phyloP scores from a whole-genome alignment of 1,140 invertebrate species.

The Bombus confusus region DNA sequence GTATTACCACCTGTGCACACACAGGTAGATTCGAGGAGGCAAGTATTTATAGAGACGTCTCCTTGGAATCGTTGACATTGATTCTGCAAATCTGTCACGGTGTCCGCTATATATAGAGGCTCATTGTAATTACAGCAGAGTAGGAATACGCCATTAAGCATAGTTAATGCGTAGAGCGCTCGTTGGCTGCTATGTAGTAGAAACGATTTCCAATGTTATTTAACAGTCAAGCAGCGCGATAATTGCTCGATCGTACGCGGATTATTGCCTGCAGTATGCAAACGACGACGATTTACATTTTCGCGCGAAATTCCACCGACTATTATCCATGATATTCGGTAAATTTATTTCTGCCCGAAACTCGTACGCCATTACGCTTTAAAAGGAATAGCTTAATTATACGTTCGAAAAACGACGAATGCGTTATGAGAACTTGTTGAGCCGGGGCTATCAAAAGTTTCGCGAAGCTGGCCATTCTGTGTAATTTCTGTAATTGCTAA shows the following conservation, averaged over 20 bases:
- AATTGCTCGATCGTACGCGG: constrained; percentile 9
- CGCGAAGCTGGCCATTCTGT: neutral
- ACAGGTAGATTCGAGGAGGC: constrained; percentile 1
- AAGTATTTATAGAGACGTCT: constrained; percentile 52
- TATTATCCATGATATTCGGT: neutral
- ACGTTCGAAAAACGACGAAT: no score
- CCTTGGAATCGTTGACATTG: constrained; percentile 63
- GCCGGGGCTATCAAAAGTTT: neutral
- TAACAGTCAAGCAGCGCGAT: neutral
- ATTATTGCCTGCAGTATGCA: constrained; percentile 11
- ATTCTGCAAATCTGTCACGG: constrained; percentile 59
- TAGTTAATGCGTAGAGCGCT: constrained; percentile 28
- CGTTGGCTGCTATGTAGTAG: neutral
- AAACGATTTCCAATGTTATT: neutral
- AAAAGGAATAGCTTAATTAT: neutral
- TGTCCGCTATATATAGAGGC: constrained; percentile 58
- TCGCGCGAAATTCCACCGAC: neutral
- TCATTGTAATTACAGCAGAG: constrained; percentile 49
- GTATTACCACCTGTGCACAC: neutral
- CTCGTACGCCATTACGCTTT: neutral
- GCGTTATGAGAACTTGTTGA: neutral
- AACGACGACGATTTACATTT: neutral
- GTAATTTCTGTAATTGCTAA: constrained; percentile 26
- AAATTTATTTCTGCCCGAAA: neutral
- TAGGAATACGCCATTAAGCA: constrained; percentile 44